Percentiles rank a stretch among this genome's conserved stretches.
Evolutionary conservation across 2,888 invertebrate genomes (phyloP).

Genomic region (Lycia hirtaria): DNA sequence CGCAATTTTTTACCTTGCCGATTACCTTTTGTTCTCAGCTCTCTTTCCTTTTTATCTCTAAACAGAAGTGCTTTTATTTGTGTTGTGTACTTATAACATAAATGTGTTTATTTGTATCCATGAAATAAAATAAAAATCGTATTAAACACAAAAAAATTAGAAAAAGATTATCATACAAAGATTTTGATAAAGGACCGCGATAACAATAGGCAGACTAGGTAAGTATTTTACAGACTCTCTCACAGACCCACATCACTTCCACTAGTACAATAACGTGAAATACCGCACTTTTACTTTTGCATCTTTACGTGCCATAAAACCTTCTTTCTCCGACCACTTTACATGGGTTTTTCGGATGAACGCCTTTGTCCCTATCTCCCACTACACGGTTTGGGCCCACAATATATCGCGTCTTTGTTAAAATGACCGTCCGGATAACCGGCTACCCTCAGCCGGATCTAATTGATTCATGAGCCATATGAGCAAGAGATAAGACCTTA

Average conservation of each 20-base stretch:
- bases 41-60: neutral
- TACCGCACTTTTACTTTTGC: conserved; percentile 36
- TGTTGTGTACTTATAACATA: too few relatives aligned
- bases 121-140: neutral
- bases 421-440: conserved; percentile 32
- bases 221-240: conserved; percentile 13
- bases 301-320: conserved; percentile 38
- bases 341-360: conserved; percentile 46
- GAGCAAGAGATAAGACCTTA: conserved; percentile 59
- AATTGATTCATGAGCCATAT: conserved; percentile 69
- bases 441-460: conserved; percentile 46
- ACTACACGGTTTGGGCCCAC: conserved; percentile 40
- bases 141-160: neutral
- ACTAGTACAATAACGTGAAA: conserved; percentile 31
- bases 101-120: neutral
- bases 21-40: neutral
- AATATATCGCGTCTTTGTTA: conserved; percentile 53
- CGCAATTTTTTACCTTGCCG: conserved; percentile 3
- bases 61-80: neutral
- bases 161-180: neutral
- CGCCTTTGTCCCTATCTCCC: conserved; percentile 45
- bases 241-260: conserved; percentile 25
- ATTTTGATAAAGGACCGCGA: conserved; percentile 5
- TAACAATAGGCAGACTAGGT: conserved; percentile 5
- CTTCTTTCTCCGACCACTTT: conserved; percentile 39